Evolutionary conservation across 2,888 invertebrate genomes (phyloP).

Genomic region (Lagria hirta): DNA sequence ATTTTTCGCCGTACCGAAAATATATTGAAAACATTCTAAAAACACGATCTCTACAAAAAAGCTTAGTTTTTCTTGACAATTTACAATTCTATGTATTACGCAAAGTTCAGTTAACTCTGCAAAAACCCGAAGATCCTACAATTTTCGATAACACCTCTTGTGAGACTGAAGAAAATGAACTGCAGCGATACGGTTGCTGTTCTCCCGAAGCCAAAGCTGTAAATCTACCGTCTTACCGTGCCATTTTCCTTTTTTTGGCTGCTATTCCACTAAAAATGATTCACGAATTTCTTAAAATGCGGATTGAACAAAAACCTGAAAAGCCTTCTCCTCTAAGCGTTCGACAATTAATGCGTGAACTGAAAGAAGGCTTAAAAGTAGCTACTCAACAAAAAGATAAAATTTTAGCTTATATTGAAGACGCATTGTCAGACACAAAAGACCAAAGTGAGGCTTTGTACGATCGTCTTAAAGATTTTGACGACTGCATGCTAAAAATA

Average conservation of each 20-base stretch:
- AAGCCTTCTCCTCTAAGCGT: conserved; percentile 85
- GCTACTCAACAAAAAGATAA: conserved; percentile 80
- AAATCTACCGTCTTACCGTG: conserved; percentile 81
- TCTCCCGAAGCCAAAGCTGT: conserved; percentile 74
- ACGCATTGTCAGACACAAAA: conserved; percentile 59
- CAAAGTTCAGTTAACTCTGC: conserved; percentile 71
- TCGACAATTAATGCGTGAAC: conserved; percentile 74
- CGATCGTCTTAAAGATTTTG: conserved; percentile 70
- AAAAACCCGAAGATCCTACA: conserved; percentile 55
- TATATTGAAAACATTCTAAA: conserved; percentile 88
- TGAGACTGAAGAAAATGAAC: conserved; percentile 55
- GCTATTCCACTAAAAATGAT: conserved; percentile 88
- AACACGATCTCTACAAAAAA: conserved; percentile 81
- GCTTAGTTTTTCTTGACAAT: conserved; percentile 76
- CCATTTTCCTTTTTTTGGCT: conserved; percentile 82
- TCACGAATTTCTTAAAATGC: conserved; percentile 84
- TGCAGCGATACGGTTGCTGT: conserved; percentile 72
- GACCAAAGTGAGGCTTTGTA: conserved; percentile 56
- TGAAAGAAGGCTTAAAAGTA: conserved; percentile 84
- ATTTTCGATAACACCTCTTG: conserved; percentile 39
- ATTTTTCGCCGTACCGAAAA: conserved; percentile 59
- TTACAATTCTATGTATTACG: conserved; percentile 68
- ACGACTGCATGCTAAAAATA: conserved; percentile 63
- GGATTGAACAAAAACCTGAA: conserved; percentile 79
- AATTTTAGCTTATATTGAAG: conserved; percentile 67